Conservation (phyloP, 2,113 vertebrate genomes). For the Phaethornis superciliosus region DNA sequence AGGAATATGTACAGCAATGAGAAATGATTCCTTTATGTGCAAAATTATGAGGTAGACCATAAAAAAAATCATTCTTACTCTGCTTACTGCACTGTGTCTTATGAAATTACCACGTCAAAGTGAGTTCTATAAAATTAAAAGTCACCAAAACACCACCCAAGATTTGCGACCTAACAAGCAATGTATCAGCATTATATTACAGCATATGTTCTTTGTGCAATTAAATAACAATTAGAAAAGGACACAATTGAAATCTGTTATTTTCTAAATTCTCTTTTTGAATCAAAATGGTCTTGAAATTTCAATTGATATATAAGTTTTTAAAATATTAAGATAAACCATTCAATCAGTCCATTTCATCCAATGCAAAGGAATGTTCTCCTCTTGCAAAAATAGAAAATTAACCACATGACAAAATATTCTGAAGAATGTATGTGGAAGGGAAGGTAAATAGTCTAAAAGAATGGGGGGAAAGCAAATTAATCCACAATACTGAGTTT, state of each 20-base stretch:
- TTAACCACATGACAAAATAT: neutral
- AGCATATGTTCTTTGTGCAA: neutral
- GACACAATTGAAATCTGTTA: neutral
- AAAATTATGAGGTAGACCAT: neutral
- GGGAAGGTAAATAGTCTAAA: neutral
- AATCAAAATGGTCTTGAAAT: neutral
- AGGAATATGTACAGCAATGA: neutral
- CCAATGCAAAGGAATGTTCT: neutral
- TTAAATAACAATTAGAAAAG: neutral
- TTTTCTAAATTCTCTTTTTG: neutral
- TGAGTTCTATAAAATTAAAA: neutral
- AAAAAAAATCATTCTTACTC: neutral
- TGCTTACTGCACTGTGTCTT: neutral
- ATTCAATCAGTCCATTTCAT: neutral
- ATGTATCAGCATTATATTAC: neutral
- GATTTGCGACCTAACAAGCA: neutral
- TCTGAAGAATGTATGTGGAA: neutral
- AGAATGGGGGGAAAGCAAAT: neutral
- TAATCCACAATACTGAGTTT: neutral
- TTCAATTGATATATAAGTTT: neutral
- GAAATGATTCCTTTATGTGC: neutral
- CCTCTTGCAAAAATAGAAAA: neutral
- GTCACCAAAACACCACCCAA: neutral
- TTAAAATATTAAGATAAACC: neutral
- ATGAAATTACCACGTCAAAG: neutral